Percentiles rank a stretch among this genome's conserved stretches.
Evolutionary conservation across 2,113 vertebrate species (phyloP).

Genomic region (Oophaga pumilio): DNA sequence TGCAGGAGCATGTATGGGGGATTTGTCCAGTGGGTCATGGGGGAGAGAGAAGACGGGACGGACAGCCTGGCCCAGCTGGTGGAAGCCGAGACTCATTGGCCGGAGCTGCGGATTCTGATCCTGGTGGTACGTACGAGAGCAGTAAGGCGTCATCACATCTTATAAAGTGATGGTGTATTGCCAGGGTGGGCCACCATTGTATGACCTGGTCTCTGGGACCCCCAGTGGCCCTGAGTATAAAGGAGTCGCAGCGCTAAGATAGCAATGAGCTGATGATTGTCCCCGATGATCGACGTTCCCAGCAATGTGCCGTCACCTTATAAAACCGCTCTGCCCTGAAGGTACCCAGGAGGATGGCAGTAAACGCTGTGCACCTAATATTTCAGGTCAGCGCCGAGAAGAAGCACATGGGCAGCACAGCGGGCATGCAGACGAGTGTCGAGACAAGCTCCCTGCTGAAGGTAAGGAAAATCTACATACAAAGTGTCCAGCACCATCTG

Average conservation of each 20-base stretch:
- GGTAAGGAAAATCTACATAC: constrained; percentile 67
- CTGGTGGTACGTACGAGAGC: constrained; percentile 83
- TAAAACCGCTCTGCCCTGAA: no score
- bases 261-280: no score
- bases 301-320: no score
- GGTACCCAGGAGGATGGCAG: neutral
- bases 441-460: constrained; percentile 85
- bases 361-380: neutral
- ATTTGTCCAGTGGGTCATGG: constrained; percentile 92
- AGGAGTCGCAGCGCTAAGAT: no score
- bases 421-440: constrained; percentile 92
- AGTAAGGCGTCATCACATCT: no score
- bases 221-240: no score
- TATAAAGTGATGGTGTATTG: no score
- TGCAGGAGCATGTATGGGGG: constrained; percentile 91
- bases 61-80: constrained; percentile 90
- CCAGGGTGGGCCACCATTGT: no score
- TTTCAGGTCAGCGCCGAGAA: constrained; percentile 83
- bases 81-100: constrained; percentile 88
- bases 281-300: no score
- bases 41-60: constrained; percentile 79
- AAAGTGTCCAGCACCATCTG: no score
- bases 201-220: no score
- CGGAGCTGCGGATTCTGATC: constrained; percentile 84
- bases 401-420: constrained; percentile 84